Evolutionary conservation across 2,888 invertebrate genomes (phyloP), one percentile per base, ranked within the genome.

Genomic region (Cerastis leucographa): DNA sequence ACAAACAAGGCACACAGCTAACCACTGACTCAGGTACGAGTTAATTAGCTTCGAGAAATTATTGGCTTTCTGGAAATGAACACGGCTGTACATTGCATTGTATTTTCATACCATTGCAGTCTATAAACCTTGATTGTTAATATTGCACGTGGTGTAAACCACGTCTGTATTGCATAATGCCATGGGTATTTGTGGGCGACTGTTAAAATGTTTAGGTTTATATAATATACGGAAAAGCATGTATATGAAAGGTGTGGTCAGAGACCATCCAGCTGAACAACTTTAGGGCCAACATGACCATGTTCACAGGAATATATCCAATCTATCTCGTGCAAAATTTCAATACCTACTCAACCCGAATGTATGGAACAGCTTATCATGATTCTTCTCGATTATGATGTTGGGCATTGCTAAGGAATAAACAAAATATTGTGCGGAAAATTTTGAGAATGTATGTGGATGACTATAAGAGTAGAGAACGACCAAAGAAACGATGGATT

Each of bases 41-140:
- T 49, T 72, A 72, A 73, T 70, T 49, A 56, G 56, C 54, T 65
- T 42, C 61, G 69, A 69, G 67, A 71, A 71, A 67, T 73, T 65
- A 65, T 64, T 65, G 42, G 42, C 22, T 74, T 65, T 64, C 14
- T n/a, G 54, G 11, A 61, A 74, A 71, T 79, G 22, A 83, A 42
- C 35, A 71, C 54, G 25, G 40, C 29, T 44, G 42, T 40, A 40
- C 35, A 71, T 78, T 73, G 62, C 54, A 73, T 61, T 83, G 59
- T 54, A 59, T 64, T 35, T 11, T 29, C 61, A 49, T 25, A 61
- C 14, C 64, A 71, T 70, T 65, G 65, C 75, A 65, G 62, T 54
- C 68, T 69, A 51, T 71, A 71, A 79, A 69, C 74, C 12, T 5
- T 1, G 64, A 22, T 64, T 44, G 42, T 56, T 82, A 78, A 56